phyloP scores from a whole-genome alignment of 2,888 invertebrate genomes.

The Craniophora ligustri region DNA sequence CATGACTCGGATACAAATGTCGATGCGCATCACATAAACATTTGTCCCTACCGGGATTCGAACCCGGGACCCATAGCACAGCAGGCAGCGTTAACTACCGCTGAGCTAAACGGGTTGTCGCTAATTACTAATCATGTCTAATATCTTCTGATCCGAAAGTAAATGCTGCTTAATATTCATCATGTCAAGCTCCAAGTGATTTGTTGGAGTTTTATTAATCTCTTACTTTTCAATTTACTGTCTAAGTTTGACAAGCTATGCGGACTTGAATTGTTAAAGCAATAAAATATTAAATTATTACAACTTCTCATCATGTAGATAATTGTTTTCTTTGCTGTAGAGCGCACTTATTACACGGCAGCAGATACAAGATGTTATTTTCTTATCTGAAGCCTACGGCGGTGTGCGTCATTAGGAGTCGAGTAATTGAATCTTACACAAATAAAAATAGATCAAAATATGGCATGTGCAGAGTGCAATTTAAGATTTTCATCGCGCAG shows the following conservation, averaged over 20 bases:
- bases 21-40: too few relatives aligned
- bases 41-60: too few relatives aligned
- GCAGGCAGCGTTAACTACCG: too few relatives aligned
- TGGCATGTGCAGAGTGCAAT: slow-evolving; percentile 80
- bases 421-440: slow-evolving; percentile 82
- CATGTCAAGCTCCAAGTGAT: slow-evolving; percentile 18
- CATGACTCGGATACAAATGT: too few relatives aligned
- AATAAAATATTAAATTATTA: slow-evolving; percentile 44
- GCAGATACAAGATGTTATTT: slow-evolving; percentile 69
- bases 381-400: slow-evolving; percentile 68
- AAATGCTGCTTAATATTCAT: slow-evolving; percentile 16
- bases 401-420: slow-evolving; percentile 68
- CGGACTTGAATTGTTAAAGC: slow-evolving; percentile 31
- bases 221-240: slow-evolving; percentile 31
- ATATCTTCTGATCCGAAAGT: slow-evolving; percentile 26
- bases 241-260: slow-evolving; percentile 41
- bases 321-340: slow-evolving; percentile 63
- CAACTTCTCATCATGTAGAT: slow-evolving; percentile 48
- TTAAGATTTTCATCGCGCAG: slow-evolving; percentile 83
- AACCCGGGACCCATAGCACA: too few relatives aligned
- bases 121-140: slow-evolving; percentile 33
- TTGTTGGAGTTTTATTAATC: slow-evolving; percentile 29
- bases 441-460: slow-evolving; percentile 79
- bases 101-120: too few relatives aligned
- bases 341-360: slow-evolving; percentile 64